Base-by-base conservation (phyloP, 2,113 vertebrate genomes). In the Dendropsophus ebraccatus region DNA sequence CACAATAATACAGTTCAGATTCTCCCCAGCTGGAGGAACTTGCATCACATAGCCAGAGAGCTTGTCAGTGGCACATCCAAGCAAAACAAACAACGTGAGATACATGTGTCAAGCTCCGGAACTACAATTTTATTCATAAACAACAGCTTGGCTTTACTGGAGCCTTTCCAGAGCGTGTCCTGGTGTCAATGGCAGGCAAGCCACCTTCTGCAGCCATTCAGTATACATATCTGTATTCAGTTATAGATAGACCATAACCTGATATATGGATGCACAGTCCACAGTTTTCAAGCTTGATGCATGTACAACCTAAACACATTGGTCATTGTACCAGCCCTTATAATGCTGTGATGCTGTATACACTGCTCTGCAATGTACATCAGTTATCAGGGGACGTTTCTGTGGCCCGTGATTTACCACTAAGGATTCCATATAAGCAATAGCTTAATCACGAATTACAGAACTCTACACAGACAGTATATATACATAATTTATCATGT, bases 1-100 rank as follows among this genome's bases (percentile, higher is more conserved):
- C 77, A 80, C 35, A 80, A 9, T 78, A 47, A 74, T 50, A 76
- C 47, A 52, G 73, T 52, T 76, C 73, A 74, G 72, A 47, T 49
- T 3, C 37, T 49, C 73, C 73, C 45, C 73, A 76, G 45, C 73
- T 76, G 73, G 73, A 76, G 25, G 23, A 74, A 37, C 10, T 23
- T 72, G 69, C 37, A 47, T 7, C 35, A 75, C 28, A 19, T 76
- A 5, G 35, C 32, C 54, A 54, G 37, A 70, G 25, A 54, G 25
- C 62, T 70, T 35, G 28, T 54, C 81, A 83, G 11, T 23, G 60
- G 49, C 49, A 52, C 67, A 73, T 83, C 50, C 67, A 73, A 73
- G 49, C 49, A 83, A 25, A 74, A 83, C 65, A 73, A 73, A 83
- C 69, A 56, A 17, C 0, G 50, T 67, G 35, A 73, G 32, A 74